phyloP scores from a whole-genome alignment of 2,888 invertebrate species.

The Gerris lacustris region DNA sequence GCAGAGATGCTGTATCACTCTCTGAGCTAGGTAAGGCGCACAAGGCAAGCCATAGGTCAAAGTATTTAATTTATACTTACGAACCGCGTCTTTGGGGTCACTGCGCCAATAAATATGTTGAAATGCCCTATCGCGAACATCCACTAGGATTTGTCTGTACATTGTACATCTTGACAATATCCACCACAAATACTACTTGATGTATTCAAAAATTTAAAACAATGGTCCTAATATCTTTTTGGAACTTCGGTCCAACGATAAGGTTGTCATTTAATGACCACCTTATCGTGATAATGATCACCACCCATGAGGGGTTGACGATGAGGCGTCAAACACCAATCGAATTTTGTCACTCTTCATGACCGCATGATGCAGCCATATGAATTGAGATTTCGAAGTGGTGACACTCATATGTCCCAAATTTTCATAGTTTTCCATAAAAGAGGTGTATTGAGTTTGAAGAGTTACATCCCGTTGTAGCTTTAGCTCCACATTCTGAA shows the following conservation, averaged over 20 bases:
- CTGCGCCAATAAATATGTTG: constrained; percentile 30
- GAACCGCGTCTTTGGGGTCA: constrained; percentile 16
- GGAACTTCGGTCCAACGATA: constrained; percentile 13
- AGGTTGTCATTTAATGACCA: constrained; percentile 10
- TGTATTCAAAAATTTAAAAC: constrained; percentile 7
- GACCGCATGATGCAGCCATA: too few species aligned
- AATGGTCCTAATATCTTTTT: constrained; percentile 7
- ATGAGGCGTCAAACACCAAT: constrained; percentile 14
- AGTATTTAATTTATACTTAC: constrained; percentile 24
- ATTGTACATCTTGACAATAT: constrained; percentile 16
- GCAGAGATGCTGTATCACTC: constrained; percentile 25
- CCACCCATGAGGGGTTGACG: too few species aligned
- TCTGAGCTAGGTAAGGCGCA: constrained; percentile 26
- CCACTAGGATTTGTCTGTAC: constrained; percentile 19
- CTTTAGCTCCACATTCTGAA: too few species aligned
- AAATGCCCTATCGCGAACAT: constrained; percentile 19
- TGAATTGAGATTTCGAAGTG: too few species aligned
- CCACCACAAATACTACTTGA: constrained; percentile 12
- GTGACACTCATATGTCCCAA: too few species aligned
- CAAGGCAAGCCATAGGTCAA: constrained; percentile 29
- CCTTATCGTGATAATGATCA: background rate
- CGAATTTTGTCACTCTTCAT: too few species aligned
- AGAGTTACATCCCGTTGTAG: too few species aligned
- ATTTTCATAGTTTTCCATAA: too few species aligned
- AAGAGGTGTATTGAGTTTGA: too few species aligned